Percentiles rank a stretch among this genome's conserved stretches.
These are phyloP conservation scores for Neuroterus valhalla DNA, from an alignment of 1,140 invertebrate genomes.

Conservation along the genomic window DNA sequence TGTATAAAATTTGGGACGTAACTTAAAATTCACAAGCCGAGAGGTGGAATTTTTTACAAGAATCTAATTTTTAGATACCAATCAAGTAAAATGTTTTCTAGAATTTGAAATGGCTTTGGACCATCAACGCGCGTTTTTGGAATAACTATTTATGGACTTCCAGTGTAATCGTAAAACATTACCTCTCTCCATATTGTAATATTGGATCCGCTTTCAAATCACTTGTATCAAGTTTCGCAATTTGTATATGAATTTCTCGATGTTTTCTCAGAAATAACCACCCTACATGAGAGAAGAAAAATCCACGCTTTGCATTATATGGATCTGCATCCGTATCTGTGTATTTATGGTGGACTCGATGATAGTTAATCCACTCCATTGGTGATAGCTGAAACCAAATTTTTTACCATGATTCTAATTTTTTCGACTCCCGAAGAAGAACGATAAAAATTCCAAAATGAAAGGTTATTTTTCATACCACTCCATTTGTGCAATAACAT, in stretches of 20 bases:
- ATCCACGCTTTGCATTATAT: not conserved
- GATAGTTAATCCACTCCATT: not conserved
- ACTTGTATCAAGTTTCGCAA: not conserved
- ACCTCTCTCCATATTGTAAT: slow-evolving; percentile 27
- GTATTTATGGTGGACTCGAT: not conserved
- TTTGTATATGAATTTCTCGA: slow-evolving; percentile 1
- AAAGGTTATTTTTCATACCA: not conserved
- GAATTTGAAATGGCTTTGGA: too few relatives aligned
- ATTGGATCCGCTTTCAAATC: not conserved
- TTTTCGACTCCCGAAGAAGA: not conserved
- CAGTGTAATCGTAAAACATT: slow-evolving; percentile 19
- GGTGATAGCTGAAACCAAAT: not conserved
- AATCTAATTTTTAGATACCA: too few relatives aligned
- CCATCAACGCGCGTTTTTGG: too few relatives aligned
- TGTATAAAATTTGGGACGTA: too few relatives aligned
- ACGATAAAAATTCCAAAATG: not conserved
- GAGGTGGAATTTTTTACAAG: too few relatives aligned
- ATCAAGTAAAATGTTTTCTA: too few relatives aligned
- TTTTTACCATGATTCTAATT: not conserved
- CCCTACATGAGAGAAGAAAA: not conserved
- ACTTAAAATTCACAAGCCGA: too few relatives aligned
- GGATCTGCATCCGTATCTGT: not conserved
- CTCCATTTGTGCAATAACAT: not conserved
- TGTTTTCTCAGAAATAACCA: slow-evolving; percentile 27
- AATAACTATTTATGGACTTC: too few relatives aligned